These are phyloP conservation scores for Chloroceryle amazona DNA, from an alignment of 2,797 vertebrate genomes.

Conservation along the genomic window DNA sequence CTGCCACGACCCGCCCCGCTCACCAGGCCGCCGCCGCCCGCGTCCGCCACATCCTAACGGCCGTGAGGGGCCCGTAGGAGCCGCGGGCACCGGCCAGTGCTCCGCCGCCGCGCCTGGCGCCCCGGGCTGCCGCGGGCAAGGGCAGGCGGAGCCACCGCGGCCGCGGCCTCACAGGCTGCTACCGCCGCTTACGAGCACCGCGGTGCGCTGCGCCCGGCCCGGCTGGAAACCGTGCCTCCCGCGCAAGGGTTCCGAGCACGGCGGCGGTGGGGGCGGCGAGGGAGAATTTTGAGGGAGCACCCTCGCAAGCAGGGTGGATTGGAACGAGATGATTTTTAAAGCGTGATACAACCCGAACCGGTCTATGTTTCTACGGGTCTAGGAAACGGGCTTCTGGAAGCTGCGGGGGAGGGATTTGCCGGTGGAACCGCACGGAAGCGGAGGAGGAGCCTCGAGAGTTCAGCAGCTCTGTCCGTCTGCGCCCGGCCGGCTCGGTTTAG, in stretches of 20 bases:
- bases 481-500: neutral
- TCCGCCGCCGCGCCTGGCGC: neutral
- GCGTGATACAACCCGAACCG: neutral
- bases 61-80: neutral
- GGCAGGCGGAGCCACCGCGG: neutral
- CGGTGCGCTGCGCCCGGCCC: rapidly evolving
- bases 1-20: neutral
- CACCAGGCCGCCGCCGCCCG: constrained; percentile 36
- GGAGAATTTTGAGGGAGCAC: too few relatives aligned
- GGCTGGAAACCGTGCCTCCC: neutral
- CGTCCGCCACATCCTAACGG: constrained; percentile 49
- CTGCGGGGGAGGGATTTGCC: too few relatives aligned
- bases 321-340: neutral
- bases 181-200: constrained; percentile 11
- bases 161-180: neutral
- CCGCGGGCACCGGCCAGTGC: neutral
- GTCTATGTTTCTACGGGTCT: neutral
- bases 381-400: neutral
- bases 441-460: neutral
- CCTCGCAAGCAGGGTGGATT: too few relatives aligned
- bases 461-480: rapidly evolving
- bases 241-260: neutral
- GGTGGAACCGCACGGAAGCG: rapidly evolving
- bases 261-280: too few relatives aligned
- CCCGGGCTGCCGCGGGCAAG: neutral